These are phyloP conservation scores for Nothoprocta pentlandii DNA, from an alignment of 2,113 vertebrate genomes.

Conservation along the genomic window DNA sequence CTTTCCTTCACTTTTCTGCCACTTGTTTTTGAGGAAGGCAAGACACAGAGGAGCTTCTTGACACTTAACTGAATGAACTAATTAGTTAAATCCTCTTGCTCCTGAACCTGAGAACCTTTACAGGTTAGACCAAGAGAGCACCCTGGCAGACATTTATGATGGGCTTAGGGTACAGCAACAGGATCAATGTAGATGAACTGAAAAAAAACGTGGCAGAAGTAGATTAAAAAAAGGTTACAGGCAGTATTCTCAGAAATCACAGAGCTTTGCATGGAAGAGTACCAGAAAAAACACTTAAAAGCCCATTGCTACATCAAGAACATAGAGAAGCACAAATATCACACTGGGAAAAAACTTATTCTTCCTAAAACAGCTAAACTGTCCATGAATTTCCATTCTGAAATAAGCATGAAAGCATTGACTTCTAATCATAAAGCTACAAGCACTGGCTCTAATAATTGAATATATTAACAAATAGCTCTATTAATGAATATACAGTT, in stretches of 20 bases:
- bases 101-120: not conserved
- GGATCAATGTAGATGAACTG: not conserved
- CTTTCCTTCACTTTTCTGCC: not conserved
- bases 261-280: not conserved
- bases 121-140: not conserved
- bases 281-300: not conserved
- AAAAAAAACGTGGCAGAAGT: not conserved
- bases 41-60: not conserved
- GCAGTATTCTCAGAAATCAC: not conserved
- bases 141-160: not conserved
- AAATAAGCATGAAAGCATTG: not conserved
- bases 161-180: not conserved
- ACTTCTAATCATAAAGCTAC: not conserved
- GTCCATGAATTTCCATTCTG: not conserved
- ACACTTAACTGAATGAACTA: not conserved
- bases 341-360: not conserved
- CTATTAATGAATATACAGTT: not conserved
- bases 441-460: not conserved
- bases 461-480: not conserved
- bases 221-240: not conserved
- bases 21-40: not conserved
- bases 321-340: not conserved
- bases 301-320: not conserved
- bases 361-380: not conserved
- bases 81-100: not conserved